Conservation (phyloP, 2,888 invertebrate species). For the Cerastis leucographa region DNA sequence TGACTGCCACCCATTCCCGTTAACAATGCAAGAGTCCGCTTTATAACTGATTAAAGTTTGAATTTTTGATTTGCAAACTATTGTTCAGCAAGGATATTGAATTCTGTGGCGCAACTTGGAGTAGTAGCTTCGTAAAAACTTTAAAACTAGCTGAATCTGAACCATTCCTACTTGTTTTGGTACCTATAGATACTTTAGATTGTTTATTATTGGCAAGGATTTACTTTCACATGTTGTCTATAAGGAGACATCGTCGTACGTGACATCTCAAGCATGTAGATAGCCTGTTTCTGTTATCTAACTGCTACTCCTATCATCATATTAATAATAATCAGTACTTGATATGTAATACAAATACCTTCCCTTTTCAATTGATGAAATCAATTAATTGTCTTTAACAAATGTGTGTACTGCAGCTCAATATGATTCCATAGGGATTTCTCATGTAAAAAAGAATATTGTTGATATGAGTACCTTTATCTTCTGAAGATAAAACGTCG, state of each 20-base stretch:
- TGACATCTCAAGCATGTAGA: constrained; percentile 30
- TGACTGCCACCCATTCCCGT: constrained; percentile 36
- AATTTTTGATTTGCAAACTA: constrained; percentile 59
- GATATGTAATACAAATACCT: constrained; percentile 4
- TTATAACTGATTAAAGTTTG: constrained; percentile 50
- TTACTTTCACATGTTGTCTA: constrained; percentile 10
- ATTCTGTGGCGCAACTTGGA: constrained; percentile 42
- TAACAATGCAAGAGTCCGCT: constrained; percentile 50
- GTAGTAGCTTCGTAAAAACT: constrained; percentile 35
- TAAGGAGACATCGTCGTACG: not conserved
- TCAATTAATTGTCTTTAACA: constrained; percentile 13
- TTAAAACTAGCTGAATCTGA: constrained; percentile 20
- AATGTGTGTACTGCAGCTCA: not conserved
- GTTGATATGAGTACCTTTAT: constrained; percentile 8
- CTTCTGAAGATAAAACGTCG: constrained; percentile 13
- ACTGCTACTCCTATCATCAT: constrained; percentile 27
- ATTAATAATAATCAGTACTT: constrained; percentile 31
- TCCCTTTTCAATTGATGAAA: constrained; percentile 22
- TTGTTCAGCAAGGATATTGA: constrained; percentile 51
- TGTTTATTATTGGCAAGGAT: constrained; percentile 20
- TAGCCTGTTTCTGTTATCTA: constrained; percentile 35
- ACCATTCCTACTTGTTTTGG: not conserved
- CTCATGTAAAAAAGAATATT: constrained; percentile 3
- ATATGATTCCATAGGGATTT: constrained; percentile 10
- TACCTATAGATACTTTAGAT: constrained; percentile 16